Evolutionary conservation across 2,888 invertebrate species (phyloP).

Genomic region (Cyclophora albipunctata): DNA sequence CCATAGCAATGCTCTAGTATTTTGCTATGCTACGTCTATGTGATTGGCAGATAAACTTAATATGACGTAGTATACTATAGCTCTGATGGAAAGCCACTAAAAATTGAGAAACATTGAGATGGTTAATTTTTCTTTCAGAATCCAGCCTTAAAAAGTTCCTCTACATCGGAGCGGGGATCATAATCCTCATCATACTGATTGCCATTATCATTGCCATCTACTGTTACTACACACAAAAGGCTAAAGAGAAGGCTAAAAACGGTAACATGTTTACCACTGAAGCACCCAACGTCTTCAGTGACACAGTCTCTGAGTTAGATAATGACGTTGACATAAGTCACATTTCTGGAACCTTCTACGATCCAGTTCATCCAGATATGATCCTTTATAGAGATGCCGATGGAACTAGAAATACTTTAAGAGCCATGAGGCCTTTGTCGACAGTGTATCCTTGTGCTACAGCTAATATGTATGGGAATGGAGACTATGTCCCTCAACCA

Average conservation of each 20-base stretch:
- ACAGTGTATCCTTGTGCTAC: conserved; percentile 61
- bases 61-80: too few relatives aligned
- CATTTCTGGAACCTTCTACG: conserved; percentile 66
- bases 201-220: conserved; percentile 33
- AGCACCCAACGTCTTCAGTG: conserved; percentile 62
- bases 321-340: conserved; percentile 63
- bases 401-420: conserved; percentile 49
- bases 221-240: conserved; percentile 40
- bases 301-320: conserved; percentile 59
- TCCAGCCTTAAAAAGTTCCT: conserved; percentile 29
- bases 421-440: conserved; percentile 64
- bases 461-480: conserved; percentile 62
- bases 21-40: too few relatives aligned
- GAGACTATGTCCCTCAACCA: conserved; percentile 48
- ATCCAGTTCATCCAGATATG: conserved; percentile 66
- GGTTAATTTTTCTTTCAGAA: conserved; percentile 26
- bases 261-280: conserved; percentile 65
- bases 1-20: too few relatives aligned
- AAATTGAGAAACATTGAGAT: too few relatives aligned
- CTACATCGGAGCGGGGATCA: conserved; percentile 38
- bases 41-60: too few relatives aligned
- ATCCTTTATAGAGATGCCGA: conserved; percentile 59
- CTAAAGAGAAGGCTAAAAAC: conserved; percentile 46
- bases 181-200: conserved; percentile 32
- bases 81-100: too few relatives aligned